Conservation (phyloP, 1,140 invertebrate genomes). For the Formica exsecta region DNA sequence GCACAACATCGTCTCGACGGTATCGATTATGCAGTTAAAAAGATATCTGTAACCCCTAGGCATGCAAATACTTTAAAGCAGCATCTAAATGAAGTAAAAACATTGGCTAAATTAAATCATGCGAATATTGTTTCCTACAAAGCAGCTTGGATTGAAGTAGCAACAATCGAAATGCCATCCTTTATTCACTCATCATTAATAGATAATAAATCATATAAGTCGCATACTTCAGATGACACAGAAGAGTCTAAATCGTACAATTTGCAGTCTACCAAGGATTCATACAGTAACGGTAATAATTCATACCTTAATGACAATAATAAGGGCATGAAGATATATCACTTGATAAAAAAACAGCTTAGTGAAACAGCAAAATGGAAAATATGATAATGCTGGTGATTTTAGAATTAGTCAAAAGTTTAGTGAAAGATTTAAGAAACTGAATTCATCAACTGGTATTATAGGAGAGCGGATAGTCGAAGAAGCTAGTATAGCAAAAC, state of each 20-base stretch:
- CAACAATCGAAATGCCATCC: slow-evolving; percentile 83
- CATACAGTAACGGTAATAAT: slow-evolving; percentile 27
- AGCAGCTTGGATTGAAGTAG: slow-evolving; percentile 91
- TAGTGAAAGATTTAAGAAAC: slow-evolving; percentile 69
- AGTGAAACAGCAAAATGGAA: background rate
- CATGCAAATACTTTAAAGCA: slow-evolving; percentile 88
- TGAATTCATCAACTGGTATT: slow-evolving; percentile 63
- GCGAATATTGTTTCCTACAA: slow-evolving; percentile 94
- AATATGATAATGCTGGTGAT: background rate
- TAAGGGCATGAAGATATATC: background rate
- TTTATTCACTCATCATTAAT: slow-evolving; percentile 44
- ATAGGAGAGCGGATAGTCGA: slow-evolving; percentile 65
- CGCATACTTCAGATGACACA: background rate
- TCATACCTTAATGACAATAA: background rate
- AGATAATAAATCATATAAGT: background rate
- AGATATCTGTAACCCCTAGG: slow-evolving; percentile 90
- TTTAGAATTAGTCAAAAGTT: slow-evolving; percentile 48
- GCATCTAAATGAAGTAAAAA: slow-evolving; percentile 92
- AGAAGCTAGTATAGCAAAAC: slow-evolving; percentile 40
- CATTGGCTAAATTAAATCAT: slow-evolving; percentile 92
- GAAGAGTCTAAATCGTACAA: background rate
- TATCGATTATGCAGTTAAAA: slow-evolving; percentile 93
- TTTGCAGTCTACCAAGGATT: slow-evolving; percentile 6
- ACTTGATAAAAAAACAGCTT: slow-evolving; percentile 33
- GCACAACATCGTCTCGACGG: slow-evolving; percentile 91